A percentile compares a stretch with the other conserved stretches of the same genome.
Evolutionary conservation across 2,888 invertebrate species (phyloP).

Genomic region (Euplexia lucipara): DNA sequence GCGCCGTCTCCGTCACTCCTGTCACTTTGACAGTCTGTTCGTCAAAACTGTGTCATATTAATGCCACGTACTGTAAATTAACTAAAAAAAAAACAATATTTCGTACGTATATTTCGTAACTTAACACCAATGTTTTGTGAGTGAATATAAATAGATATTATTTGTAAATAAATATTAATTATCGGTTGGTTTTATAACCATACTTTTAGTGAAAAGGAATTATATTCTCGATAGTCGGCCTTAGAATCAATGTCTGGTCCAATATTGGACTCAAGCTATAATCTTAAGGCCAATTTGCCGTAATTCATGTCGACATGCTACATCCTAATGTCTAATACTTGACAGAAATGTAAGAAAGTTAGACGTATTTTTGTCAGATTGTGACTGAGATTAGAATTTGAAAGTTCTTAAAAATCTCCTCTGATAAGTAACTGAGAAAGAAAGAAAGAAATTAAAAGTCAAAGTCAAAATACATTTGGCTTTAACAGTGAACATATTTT

Average conservation of each 20-base stretch:
- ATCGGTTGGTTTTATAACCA: conserved; percentile 5
- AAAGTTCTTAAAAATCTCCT: too few relatives aligned
- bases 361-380: too few relatives aligned
- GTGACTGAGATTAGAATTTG: too few relatives aligned
- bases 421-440: too few relatives aligned
- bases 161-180: conserved; percentile 30
- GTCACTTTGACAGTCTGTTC: neutral
- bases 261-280: neutral
- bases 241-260: neutral
- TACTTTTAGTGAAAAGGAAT: neutral
- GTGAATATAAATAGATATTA: conserved; percentile 19
- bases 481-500: too few relatives aligned
- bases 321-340: too few relatives aligned
- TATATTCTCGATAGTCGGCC: conserved; percentile 4
- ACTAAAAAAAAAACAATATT: neutral
- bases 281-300: too few relatives aligned
- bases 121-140: conserved; percentile 30
- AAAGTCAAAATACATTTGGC: too few relatives aligned
- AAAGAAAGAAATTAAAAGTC: too few relatives aligned
- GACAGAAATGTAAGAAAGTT: too few relatives aligned
- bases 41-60: neutral
- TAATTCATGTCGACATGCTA: too few relatives aligned
- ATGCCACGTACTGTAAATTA: neutral
- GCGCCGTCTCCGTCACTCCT: too few relatives aligned
- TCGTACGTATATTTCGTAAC: conserved; percentile 9